These are phyloP conservation scores for Taurulus bubalis DNA, from an alignment of 2,113 vertebrate genomes.

Conservation along the genomic window DNA sequence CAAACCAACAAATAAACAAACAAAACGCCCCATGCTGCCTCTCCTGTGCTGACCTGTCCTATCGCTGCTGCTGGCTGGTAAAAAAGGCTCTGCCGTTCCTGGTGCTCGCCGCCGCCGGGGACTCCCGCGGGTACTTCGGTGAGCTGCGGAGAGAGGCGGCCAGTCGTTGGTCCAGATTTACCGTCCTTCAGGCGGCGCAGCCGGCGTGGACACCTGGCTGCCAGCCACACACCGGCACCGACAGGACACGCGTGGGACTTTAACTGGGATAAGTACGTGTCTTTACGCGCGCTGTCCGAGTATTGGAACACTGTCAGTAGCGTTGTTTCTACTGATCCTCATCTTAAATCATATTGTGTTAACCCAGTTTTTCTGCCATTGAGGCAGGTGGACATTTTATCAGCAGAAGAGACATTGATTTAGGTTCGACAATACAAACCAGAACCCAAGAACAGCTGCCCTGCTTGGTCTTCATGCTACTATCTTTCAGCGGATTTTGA, in stretches of 20 bases:
- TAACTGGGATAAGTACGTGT: slow-evolving; percentile 94
- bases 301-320: no score
- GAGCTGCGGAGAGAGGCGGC: slow-evolving; percentile 44
- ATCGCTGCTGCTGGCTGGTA: no score
- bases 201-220: slow-evolving; percentile 68
- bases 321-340: background rate
- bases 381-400: no score
- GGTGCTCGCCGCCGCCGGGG: slow-evolving; percentile 71
- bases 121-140: slow-evolving; percentile 69
- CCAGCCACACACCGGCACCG: slow-evolving; percentile 62
- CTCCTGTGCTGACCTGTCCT: no score
- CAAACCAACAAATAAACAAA: no score
- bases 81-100: slow-evolving; percentile 85
- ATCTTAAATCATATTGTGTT: background rate
- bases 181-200: slow-evolving; percentile 76
- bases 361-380: no score
- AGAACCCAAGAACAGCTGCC: no score
- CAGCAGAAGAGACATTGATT: no score
- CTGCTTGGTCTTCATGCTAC: no score
- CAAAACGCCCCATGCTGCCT: no score
- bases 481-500: no score
- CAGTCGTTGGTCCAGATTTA: slow-evolving; percentile 53
- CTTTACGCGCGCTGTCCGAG: rapidly evolving
- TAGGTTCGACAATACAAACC: no score
- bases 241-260: slow-evolving; percentile 86